A percentile compares a stretch with the other conserved stretches of the same genome.
These are phyloP conservation scores for Siderastrea radians DNA, from an alignment of 92 coral and sea anemone genomes.

Conservation along the genomic window DNA sequence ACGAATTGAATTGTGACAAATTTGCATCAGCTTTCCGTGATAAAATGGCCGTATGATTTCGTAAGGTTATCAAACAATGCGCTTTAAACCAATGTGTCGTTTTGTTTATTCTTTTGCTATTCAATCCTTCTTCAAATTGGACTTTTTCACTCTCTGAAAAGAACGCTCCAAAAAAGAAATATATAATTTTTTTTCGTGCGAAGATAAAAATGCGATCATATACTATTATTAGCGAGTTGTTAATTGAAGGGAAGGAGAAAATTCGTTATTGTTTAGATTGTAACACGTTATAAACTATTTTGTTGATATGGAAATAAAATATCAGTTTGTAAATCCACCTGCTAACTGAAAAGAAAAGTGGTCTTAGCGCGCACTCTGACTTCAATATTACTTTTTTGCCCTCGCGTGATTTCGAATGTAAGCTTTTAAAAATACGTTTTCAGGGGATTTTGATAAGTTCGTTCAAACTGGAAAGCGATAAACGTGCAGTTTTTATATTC, in stretches of 20 bases:
- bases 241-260: slow-evolving; percentile 17
- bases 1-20: background rate
- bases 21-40: background rate
- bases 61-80: background rate
- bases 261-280: slow-evolving; percentile 24
- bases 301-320: slow-evolving; percentile 6
- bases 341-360: background rate
- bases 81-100: background rate
- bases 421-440: background rate
- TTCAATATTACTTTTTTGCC: background rate
- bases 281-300: slow-evolving; percentile 3
- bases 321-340: slow-evolving; percentile 12
- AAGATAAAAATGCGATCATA: background rate
- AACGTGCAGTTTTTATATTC: too few species aligned
- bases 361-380: too few species aligned
- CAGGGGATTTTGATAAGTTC: background rate
- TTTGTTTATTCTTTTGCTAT: background rate
- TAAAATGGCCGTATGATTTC: background rate
- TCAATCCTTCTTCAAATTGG: too few species aligned
- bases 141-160: background rate
- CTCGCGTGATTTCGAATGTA: background rate
- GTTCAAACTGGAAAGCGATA: too few species aligned
- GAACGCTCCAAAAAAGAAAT: background rate
- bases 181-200: background rate
- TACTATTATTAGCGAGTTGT: slow-evolving; percentile 4